These are phyloP conservation scores for Zootoca vivipara DNA, from an alignment of 2,113 vertebrate species.

Conservation along the genomic window DNA sequence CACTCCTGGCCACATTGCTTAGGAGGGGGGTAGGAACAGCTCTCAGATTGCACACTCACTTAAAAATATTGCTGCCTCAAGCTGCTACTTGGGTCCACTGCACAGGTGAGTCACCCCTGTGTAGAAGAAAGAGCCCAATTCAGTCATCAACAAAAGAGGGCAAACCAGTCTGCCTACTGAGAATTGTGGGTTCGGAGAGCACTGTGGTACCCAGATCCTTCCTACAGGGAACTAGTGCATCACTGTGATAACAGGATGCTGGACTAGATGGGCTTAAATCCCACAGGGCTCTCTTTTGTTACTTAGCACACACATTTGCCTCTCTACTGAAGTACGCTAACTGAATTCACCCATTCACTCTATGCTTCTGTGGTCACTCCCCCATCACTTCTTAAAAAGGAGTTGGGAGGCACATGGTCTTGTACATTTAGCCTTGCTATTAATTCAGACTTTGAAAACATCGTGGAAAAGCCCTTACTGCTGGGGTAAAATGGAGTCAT, in stretches of 20 bases:
- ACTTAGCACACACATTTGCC: background rate
- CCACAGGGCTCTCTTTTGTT: background rate
- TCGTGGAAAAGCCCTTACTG: conserved; percentile 38
- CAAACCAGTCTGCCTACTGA: background rate
- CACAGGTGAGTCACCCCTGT: background rate
- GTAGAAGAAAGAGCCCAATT: conserved; percentile 25
- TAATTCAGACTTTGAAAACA: conserved; percentile 37
- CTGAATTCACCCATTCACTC: background rate
- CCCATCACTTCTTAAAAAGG: conserved; percentile 10
- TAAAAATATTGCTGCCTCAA: background rate
- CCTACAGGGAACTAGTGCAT: no score
- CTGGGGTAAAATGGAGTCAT: conserved; percentile 39
- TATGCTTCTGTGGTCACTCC: conserved; percentile 7
- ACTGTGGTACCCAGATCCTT: no score
- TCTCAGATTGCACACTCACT: background rate
- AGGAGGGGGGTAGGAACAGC: background rate
- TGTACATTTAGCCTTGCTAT: background rate
- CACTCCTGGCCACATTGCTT: background rate
- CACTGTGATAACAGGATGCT: no score
- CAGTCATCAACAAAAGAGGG: background rate
- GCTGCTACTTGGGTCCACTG: background rate
- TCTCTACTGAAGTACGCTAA: background rate
- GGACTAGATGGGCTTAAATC: no score
- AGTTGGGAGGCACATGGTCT: background rate
- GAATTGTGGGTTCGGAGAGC: no score